These are phyloP conservation scores for Pipa parva DNA, from an alignment of 2,113 vertebrate genomes.

Conservation along the genomic window DNA sequence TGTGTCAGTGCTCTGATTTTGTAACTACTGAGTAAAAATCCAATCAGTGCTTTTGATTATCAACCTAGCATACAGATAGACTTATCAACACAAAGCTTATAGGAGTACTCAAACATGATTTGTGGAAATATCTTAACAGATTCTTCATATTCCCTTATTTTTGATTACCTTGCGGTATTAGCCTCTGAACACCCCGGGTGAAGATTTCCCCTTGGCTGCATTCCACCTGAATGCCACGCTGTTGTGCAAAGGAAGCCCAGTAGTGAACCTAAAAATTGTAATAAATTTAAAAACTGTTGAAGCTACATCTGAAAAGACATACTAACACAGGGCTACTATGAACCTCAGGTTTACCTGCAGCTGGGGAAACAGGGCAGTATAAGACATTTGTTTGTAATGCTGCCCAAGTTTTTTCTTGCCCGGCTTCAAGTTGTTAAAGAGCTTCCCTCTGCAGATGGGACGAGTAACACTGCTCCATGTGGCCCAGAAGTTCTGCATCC, in stretches of 20 bases:
- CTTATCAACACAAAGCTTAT: no score
- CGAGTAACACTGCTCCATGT: slow-evolving; percentile 90
- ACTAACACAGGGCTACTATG: not conserved
- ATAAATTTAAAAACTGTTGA: not conserved
- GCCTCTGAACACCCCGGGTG: slow-evolving; percentile 85
- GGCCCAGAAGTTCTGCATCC: slow-evolving; percentile 99
- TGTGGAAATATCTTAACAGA: no score
- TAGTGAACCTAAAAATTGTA: slow-evolving; percentile 91
- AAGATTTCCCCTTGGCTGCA: slow-evolving; percentile 91
- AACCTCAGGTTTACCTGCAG: slow-evolving; percentile 71
- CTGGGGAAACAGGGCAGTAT: slow-evolving; percentile 83
- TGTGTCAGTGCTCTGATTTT: no score
- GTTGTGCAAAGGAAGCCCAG: slow-evolving; percentile 97
- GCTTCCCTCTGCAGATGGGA: slow-evolving; percentile 92
- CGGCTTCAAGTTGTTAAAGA: slow-evolving; percentile 88
- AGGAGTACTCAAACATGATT: no score
- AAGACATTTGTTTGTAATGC: slow-evolving; percentile 95
- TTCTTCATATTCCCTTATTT: no score
- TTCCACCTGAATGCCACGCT: slow-evolving; percentile 90
- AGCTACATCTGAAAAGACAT: not conserved
- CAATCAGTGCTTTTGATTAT: no score
- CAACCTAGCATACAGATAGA: no score
- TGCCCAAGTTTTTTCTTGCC: slow-evolving; percentile 91
- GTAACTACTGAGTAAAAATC: no score
- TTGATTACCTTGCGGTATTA: slow-evolving; percentile 93